Evolutionary conservation across 2,888 invertebrate genomes (phyloP).

Genomic region (Eumerus sabulonum): DNA sequence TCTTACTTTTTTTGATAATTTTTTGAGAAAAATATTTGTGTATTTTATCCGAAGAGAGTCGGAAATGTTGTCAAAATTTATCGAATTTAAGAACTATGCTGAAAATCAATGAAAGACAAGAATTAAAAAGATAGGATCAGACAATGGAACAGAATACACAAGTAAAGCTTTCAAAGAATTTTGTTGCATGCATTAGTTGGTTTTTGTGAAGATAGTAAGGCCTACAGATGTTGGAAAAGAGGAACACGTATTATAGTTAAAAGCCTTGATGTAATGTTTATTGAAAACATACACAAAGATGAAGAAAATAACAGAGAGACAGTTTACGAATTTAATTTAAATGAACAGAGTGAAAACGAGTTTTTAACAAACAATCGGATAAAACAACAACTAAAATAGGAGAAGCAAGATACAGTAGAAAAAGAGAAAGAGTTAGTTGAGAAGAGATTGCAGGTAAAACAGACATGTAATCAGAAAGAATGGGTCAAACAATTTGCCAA

Average conservation of each 20-base stretch:
- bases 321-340: background rate
- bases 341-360: background rate
- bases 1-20: background rate
- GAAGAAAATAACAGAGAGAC: background rate
- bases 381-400: no score
- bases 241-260: background rate
- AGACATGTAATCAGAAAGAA: background rate
- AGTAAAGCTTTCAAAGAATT: conserved; percentile 17
- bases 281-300: background rate
- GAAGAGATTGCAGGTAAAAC: background rate
- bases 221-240: background rate
- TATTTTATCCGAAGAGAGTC: conserved; percentile 2
- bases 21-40: background rate
- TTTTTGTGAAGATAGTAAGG: conserved; percentile 1
- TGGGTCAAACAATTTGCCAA: background rate
- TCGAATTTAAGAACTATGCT: background rate
- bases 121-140: conserved; percentile 1
- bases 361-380: no score
- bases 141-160: conserved; percentile 28
- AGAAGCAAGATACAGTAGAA: background rate
- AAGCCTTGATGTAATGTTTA: conserved; percentile 1
- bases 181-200: conserved; percentile 2
- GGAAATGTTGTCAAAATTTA: conserved; percentile 1
- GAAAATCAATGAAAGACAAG: background rate
- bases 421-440: background rate